phyloP scores from a whole-genome alignment of 2,888 invertebrate species.

The Blastobasis adustella region DNA sequence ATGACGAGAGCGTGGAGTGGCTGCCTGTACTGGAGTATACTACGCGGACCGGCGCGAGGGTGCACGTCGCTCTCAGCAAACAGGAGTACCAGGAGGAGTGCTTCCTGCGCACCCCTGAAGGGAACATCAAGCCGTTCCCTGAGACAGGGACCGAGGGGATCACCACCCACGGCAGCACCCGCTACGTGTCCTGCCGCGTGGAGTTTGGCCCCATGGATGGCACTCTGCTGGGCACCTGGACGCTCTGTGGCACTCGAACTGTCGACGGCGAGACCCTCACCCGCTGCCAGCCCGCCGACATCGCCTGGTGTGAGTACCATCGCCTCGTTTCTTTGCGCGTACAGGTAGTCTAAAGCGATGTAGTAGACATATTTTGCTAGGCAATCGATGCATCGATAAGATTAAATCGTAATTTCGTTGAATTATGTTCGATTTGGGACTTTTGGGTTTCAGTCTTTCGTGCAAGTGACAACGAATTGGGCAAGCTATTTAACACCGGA shows the following conservation, averaged over 20 bases:
- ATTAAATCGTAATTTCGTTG: too few species aligned
- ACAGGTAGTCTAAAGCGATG: too few species aligned
- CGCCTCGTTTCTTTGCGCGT: too few species aligned
- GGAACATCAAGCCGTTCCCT: constrained; percentile 1
- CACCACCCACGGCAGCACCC: constrained; percentile 10
- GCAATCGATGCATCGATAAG: too few species aligned
- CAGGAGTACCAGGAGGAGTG: constrained; percentile 19
- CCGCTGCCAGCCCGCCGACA: constrained; percentile 23
- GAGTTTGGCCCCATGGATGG: constrained; percentile 17
- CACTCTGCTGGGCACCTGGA: constrained; percentile 19
- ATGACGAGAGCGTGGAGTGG: constrained; percentile 10
- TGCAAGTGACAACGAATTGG: too few species aligned
- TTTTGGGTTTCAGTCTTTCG: too few species aligned
- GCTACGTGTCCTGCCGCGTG: constrained; percentile 23
- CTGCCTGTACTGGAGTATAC: constrained; percentile 2
- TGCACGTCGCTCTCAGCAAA: constrained; percentile 22
- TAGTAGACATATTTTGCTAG: too few species aligned
- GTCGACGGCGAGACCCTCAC: constrained; percentile 5
- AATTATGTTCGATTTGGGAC: too few species aligned
- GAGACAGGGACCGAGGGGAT: constrained; percentile 12
- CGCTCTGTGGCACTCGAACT: background rate
- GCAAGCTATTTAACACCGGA: too few species aligned
- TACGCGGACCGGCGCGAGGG: constrained; percentile 3
- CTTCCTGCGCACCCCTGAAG: constrained; percentile 13
- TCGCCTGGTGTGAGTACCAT: constrained; percentile 26